These are phyloP conservation scores for Bimastos eiseni DNA, from an alignment of 2,888 invertebrate species.

Conservation along the genomic window DNA sequence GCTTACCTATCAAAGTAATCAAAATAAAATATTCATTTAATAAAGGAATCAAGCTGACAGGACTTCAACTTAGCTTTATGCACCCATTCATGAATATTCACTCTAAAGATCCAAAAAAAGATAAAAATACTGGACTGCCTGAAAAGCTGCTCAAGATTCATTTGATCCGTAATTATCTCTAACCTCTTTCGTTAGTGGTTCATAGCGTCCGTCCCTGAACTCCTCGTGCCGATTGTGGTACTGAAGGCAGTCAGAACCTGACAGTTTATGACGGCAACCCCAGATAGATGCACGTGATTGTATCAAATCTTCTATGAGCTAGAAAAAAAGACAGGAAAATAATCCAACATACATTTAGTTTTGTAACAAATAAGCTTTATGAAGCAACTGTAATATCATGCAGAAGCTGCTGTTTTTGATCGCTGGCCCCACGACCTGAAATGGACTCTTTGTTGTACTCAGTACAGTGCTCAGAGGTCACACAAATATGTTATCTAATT, in stretches of 20 bases:
- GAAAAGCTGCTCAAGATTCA: background rate
- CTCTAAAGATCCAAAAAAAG: background rate
- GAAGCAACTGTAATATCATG: background rate
- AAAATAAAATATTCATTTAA: no score
- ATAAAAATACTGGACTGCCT: background rate
- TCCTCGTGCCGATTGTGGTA: background rate
- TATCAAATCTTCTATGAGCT: conserved; percentile 1
- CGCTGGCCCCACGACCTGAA: no score
- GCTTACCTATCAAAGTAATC: background rate
- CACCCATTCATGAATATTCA: background rate
- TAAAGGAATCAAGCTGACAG: no score
- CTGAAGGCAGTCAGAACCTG: background rate
- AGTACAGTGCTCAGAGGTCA: no score
- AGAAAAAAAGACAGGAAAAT: background rate
- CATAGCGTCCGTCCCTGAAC: background rate
- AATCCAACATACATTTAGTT: no score
- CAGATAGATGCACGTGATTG: background rate
- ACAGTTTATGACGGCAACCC: conserved; percentile 23
- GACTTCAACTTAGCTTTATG: no score
- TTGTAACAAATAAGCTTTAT: background rate
- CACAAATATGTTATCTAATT: no score
- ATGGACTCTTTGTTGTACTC: no score
- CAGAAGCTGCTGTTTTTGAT: no score
- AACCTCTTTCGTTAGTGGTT: conserved; percentile 16
- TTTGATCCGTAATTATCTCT: background rate